Evolutionary conservation across 2,113 vertebrate species (phyloP), one percentile per base, ranked within the genome.

Genomic region (Motacilla tschutschensis): DNA sequence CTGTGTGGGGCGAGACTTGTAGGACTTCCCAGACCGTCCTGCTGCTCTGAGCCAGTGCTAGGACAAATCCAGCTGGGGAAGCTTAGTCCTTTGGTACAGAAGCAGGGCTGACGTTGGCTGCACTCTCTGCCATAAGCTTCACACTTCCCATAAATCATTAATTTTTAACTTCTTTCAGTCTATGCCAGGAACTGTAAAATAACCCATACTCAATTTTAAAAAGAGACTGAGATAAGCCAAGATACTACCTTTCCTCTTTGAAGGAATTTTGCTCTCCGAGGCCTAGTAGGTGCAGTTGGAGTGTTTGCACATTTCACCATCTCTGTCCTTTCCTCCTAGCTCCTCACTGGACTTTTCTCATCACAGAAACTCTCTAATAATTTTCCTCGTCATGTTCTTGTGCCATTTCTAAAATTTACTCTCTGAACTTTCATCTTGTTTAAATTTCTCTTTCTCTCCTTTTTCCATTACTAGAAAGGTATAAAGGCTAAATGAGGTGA

Each of bases 81-180:
- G 29, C n/a, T 43, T 36, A 48, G 58, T 79, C 64, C 47, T 73
- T 17, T 14, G 35, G 35, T 54, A 20, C 41, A 82, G 36, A 33
- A 73, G 29, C 44, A n/a, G 41, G 14, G 10, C 20, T 79, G 78
- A 44, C 7, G 12, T 41, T 48, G 71, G 75, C 81, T 82, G 33
- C 25, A 9, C 33, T 58, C 40, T 48, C n/a, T 70, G 16, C 57
- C 26, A 43, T 51, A 53, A 70, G 21, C 33, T 81, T 36, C 28
- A 64, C 3, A 28, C 12, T 90, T 90, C 75, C 60, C 51, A 29
- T 63, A 77, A 79, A 74, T 31, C 59, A 86, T 90, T 84, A 84
- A 91, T 86, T 82, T 92, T 84, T 91, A 83, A 77, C 62, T 91
- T 66, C 48, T 55, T 33, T 87, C 72, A 70, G n/a, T 25, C 43